These are phyloP conservation scores for Philereme transversata DNA, from an alignment of 2,888 invertebrate species.

Conservation along the genomic window DNA sequence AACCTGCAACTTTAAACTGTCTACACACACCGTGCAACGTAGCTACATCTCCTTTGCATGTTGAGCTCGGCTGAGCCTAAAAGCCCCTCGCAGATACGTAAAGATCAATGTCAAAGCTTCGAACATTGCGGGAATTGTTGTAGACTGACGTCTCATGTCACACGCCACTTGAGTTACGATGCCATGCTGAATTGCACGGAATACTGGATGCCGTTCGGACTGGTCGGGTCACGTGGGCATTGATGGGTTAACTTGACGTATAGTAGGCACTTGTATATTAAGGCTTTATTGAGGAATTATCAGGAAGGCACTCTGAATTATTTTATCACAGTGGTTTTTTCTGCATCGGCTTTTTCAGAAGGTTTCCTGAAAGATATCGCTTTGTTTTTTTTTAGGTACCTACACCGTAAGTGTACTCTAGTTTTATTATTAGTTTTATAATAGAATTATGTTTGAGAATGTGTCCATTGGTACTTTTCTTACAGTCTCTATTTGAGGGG, in stretches of 20 bases:
- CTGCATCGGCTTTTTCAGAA: too few relatives aligned
- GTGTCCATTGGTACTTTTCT: too few relatives aligned
- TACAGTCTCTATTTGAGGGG: too few relatives aligned
- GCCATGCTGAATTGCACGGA: slow-evolving; percentile 46
- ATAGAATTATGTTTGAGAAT: too few relatives aligned
- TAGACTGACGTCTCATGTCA: slow-evolving; percentile 42
- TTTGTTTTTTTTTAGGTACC: too few relatives aligned
- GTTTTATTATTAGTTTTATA: too few relatives aligned
- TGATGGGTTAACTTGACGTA: slow-evolving; percentile 8
- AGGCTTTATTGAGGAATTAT: too few relatives aligned
- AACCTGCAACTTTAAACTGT: slow-evolving; percentile 16
- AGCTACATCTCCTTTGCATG: slow-evolving; percentile 19
- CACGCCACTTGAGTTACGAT: slow-evolving; percentile 48
- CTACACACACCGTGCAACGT: slow-evolving; percentile 13
- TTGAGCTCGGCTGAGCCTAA: slow-evolving; percentile 25
- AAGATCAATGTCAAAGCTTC: slow-evolving; percentile 43
- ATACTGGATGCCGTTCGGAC: background rate
- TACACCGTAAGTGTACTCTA: too few relatives aligned
- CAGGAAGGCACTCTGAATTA: too few relatives aligned
- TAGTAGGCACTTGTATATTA: background rate
- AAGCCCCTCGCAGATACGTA: slow-evolving; percentile 31
- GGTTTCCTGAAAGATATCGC: too few relatives aligned
- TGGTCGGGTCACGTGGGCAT: slow-evolving; percentile 2
- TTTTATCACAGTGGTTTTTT: too few relatives aligned
- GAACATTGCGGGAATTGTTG: slow-evolving; percentile 31